Percentiles rank a stretch among this genome's conserved stretches.
phyloP scores from a whole-genome alignment of 2,797 vertebrate genomes.

The Anguilla pacifica region DNA sequence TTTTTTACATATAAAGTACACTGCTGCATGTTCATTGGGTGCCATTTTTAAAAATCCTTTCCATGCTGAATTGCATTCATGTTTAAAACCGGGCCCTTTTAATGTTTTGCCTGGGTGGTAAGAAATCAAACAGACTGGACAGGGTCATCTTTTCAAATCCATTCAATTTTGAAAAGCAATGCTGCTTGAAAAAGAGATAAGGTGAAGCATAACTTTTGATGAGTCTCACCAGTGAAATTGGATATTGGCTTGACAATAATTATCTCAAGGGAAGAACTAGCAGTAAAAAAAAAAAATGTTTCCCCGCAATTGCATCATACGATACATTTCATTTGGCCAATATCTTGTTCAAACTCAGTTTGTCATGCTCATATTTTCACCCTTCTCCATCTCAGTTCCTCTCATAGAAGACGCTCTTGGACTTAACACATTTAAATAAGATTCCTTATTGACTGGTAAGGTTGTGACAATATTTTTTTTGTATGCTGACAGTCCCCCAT shows the following conservation, averaged over 20 bases:
- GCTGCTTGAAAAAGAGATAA: background rate
- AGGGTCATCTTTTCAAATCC: background rate
- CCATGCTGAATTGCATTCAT: background rate
- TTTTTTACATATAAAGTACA: background rate
- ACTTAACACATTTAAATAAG: background rate
- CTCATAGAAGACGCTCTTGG: background rate
- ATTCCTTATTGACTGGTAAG: background rate
- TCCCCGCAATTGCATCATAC: background rate
- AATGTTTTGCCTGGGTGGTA: background rate
- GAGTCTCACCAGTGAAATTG: background rate
- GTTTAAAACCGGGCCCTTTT: background rate
- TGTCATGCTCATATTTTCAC: background rate
- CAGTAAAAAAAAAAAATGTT: background rate
- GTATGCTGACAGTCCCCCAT: background rate
- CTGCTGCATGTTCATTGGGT: background rate
- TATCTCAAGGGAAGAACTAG: conserved; percentile 3
- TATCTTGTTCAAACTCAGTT: background rate
- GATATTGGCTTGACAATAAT: background rate
- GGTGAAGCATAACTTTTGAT: background rate
- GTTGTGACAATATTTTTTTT: conserved; percentile 11
- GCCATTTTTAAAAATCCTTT: background rate
- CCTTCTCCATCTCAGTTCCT: background rate
- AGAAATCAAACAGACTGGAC: background rate
- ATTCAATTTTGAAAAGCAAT: background rate
- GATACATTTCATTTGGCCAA: background rate